Conservation (phyloP, 2,888 invertebrate genomes). For the Limnephilus lunatus region DNA sequence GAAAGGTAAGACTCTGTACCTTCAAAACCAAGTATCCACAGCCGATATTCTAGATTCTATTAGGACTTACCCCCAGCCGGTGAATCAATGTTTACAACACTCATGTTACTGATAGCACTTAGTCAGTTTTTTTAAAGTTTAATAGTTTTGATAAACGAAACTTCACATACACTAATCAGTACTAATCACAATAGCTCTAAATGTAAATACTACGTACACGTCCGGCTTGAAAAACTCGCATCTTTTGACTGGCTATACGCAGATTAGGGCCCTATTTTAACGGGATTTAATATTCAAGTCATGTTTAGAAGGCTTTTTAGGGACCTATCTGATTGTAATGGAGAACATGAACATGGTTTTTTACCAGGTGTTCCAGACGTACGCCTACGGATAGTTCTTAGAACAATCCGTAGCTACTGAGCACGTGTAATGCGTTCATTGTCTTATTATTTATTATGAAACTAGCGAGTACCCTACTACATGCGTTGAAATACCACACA, state of each 20-base stretch:
- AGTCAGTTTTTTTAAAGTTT: not conserved
- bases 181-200: not conserved
- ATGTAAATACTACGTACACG: not conserved
- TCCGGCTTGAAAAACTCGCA: not conserved
- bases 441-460: not conserved
- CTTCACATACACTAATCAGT: not conserved
- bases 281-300: not conserved
- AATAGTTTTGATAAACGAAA: not conserved
- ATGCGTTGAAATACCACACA: too few relatives aligned
- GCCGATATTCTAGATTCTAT: not conserved
- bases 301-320: not conserved
- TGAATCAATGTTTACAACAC: not conserved
- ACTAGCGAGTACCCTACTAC: too few relatives aligned
- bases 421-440: not conserved
- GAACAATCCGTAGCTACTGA: not conserved
- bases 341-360: not conserved
- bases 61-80: not conserved
- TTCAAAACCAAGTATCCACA: not conserved
- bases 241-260: not conserved
- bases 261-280: not conserved
- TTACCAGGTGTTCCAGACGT: not conserved
- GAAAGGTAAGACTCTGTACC: not conserved
- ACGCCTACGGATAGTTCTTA: not conserved
- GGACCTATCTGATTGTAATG: not conserved
- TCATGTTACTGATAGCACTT: not conserved